phyloP scores from a whole-genome alignment of 2,113 vertebrate genomes.

The Anoplopoma fimbria region DNA sequence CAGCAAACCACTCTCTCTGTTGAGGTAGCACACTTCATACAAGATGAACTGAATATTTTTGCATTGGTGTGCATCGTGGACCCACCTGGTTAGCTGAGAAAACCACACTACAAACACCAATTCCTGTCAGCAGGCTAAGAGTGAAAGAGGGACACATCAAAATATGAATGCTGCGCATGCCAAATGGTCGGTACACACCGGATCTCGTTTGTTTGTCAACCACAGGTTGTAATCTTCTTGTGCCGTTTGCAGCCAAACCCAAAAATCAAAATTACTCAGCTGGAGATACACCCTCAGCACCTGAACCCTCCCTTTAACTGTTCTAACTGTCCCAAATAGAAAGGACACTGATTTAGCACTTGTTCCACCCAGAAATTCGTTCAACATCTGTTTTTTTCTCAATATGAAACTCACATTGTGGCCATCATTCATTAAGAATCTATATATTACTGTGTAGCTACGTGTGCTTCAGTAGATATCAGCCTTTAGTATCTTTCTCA shows the following conservation, averaged over 20 bases:
- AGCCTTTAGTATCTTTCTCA: conserved; percentile 29
- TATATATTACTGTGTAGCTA: background rate
- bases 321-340: conserved; percentile 68
- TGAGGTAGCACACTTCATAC: conserved; percentile 75
- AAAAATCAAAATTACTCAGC: conserved; percentile 83
- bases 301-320: conserved; percentile 79
- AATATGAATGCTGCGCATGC: conserved; percentile 62
- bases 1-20: conserved; percentile 75
- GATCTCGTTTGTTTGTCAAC: conserved; percentile 77
- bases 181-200: conserved; percentile 59
- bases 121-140: conserved; percentile 75
- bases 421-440: background rate
- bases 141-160: conserved; percentile 77
- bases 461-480: background rate
- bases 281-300: conserved; percentile 72
- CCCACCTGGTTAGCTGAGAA: conserved; percentile 68
- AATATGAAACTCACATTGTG: background rate
- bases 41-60: conserved; percentile 58
- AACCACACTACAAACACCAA: conserved; percentile 61
- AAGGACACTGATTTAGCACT: conserved; percentile 18
- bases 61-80: conserved; percentile 50
- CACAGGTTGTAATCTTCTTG: conserved; percentile 67
- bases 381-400: background rate
- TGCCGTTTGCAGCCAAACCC: conserved; percentile 68
- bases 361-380: conserved; percentile 41